Conservation (phyloP, 1,140 invertebrate species). For the Battus philenor region DNA sequence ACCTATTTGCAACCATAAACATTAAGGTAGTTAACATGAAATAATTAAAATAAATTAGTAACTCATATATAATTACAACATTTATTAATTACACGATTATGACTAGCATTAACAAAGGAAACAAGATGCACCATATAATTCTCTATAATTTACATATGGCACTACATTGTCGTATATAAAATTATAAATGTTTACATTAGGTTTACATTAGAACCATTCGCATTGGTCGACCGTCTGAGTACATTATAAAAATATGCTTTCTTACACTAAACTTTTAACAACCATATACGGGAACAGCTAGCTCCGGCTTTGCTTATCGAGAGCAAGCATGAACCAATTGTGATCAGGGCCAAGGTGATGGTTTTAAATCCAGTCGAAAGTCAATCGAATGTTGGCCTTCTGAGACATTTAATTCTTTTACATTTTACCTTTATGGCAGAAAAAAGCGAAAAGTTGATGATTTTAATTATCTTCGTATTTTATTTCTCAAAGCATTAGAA, state of each 20-base stretch:
- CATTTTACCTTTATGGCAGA: too few relatives aligned
- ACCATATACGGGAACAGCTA: slow-evolving; percentile 23
- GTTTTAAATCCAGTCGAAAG: too few relatives aligned
- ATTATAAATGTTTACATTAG: slow-evolving; percentile 13
- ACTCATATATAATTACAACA: slow-evolving; percentile 28
- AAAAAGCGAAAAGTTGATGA: too few relatives aligned
- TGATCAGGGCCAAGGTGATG: too few relatives aligned
- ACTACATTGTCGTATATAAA: slow-evolving; percentile 30
- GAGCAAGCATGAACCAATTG: too few relatives aligned
- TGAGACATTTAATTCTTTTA: too few relatives aligned
- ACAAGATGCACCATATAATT: slow-evolving; percentile 35
- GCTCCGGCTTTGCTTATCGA: too few relatives aligned
- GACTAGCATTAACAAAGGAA: slow-evolving; percentile 54
- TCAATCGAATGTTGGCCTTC: too few relatives aligned
- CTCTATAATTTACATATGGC: slow-evolving; percentile 33
- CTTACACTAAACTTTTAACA: slow-evolving; percentile 47
- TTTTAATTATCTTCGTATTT: too few relatives aligned
- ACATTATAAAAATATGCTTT: slow-evolving; percentile 58
- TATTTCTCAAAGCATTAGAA: too few relatives aligned
- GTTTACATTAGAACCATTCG: slow-evolving; percentile 34
- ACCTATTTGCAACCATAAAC: background rate
- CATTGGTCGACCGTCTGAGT: slow-evolving; percentile 44
- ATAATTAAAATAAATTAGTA: slow-evolving; percentile 37
- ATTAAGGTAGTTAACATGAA: slow-evolving; percentile 13
- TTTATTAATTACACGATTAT: slow-evolving; percentile 44